Conservation (phyloP, 2,113 vertebrate genomes). For the Amazona vittata region DNA sequence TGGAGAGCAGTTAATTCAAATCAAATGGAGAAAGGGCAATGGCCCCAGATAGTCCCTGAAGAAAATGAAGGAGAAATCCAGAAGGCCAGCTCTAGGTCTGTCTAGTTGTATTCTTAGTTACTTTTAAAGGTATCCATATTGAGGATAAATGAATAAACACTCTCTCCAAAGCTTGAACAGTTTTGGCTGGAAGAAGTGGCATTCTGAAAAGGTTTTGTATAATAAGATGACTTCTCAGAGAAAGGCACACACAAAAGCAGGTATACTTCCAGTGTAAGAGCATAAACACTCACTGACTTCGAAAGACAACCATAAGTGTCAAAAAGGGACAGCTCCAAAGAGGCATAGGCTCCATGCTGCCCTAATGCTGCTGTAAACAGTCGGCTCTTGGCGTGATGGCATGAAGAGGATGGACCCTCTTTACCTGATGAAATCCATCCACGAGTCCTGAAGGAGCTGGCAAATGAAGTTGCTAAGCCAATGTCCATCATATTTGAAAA, state of each 20-base stretch:
- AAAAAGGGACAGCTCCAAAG: not conserved
- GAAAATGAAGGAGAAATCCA: not conserved
- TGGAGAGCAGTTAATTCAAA: not conserved
- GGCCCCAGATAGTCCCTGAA: not conserved
- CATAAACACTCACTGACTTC: too few relatives aligned
- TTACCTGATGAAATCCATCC: too few relatives aligned
- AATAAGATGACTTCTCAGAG: not conserved
- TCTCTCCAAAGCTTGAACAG: not conserved
- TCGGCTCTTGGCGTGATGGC: not conserved
- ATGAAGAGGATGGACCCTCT: not conserved
- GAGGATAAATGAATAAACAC: not conserved
- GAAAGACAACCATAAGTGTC: too few relatives aligned
- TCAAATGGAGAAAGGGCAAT: too few relatives aligned
- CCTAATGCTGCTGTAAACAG: too few relatives aligned
- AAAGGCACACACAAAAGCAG: not conserved
- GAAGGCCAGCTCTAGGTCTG: not conserved
- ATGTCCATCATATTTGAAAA: too few relatives aligned
- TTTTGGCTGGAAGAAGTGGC: not conserved
- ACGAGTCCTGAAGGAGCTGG: too few relatives aligned
- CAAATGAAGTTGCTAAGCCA: too few relatives aligned
- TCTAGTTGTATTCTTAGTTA: not conserved
- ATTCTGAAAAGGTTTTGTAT: not conserved
- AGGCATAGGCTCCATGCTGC: too few relatives aligned
- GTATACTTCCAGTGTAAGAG: not conserved
- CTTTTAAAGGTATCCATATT: too few relatives aligned